Conservation (phyloP, 2,888 invertebrate species). For the Agonum fuliginosum region DNA sequence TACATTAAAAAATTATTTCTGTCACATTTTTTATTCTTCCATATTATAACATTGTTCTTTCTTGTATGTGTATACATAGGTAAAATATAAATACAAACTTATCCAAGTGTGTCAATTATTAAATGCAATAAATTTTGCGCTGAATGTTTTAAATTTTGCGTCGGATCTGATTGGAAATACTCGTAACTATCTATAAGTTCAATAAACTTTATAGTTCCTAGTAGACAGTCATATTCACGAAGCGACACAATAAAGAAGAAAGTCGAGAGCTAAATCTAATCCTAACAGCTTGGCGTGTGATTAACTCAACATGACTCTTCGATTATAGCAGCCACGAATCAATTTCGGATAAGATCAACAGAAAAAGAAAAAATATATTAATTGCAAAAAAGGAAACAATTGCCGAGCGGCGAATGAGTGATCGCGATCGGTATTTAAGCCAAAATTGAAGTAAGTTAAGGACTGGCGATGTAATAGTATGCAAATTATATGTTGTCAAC, state of each 20-base stretch:
- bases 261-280: constrained; percentile 35
- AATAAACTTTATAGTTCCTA: constrained; percentile 30
- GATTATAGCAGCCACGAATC: constrained; percentile 44
- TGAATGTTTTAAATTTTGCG: no score
- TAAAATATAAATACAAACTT: no score
- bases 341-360: constrained; percentile 46
- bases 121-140: neutral
- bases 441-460: no score
- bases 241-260: constrained; percentile 39
- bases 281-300: constrained; percentile 12
- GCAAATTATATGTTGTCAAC: constrained; percentile 22
- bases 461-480: constrained; percentile 6
- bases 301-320: constrained; percentile 46
- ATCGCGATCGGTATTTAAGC: neutral
- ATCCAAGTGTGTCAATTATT: no score
- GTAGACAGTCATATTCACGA: constrained; percentile 26
- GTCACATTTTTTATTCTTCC: no score
- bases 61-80: no score
- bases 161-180: no score
- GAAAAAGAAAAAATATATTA: constrained; percentile 30
- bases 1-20: no score
- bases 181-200: constrained; percentile 33
- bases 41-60: no score
- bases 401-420: constrained; percentile 1
- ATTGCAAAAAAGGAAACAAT: constrained; percentile 45